These are phyloP conservation scores for Agrypnia vestita DNA, from an alignment of 1,140 invertebrate species.

Conservation along the genomic window DNA sequence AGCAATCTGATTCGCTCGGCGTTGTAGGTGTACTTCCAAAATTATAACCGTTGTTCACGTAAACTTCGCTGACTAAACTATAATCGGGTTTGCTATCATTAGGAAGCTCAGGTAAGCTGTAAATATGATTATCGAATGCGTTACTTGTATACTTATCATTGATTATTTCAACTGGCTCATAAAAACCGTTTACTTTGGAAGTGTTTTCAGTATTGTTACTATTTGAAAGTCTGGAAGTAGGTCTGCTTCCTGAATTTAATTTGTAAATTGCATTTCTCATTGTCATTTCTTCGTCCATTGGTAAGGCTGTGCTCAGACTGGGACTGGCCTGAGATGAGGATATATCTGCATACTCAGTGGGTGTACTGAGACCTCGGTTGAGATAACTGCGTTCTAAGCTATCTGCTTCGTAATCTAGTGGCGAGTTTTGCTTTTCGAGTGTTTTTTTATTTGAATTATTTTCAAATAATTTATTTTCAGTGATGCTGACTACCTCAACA, in stretches of 20 bases:
- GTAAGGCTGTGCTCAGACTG: slow-evolving; percentile 79
- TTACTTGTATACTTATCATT: background rate
- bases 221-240: slow-evolving; percentile 75
- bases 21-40: slow-evolving; percentile 76
- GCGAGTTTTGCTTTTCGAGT: slow-evolving; percentile 58
- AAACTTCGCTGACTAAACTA: slow-evolving; percentile 83
- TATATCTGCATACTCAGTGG: slow-evolving; percentile 77
- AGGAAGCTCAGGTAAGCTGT: slow-evolving; percentile 57
- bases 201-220: slow-evolving; percentile 67
- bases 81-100: slow-evolving; percentile 69
- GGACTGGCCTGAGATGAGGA: slow-evolving; percentile 81
- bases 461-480: slow-evolving; percentile 2
- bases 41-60: slow-evolving; percentile 84
- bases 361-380: slow-evolving; percentile 74
- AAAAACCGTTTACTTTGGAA: slow-evolving; percentile 67
- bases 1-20: slow-evolving; percentile 77
- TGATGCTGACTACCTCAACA: slow-evolving; percentile 6
- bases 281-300: slow-evolving; percentile 84
- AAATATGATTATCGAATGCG: slow-evolving; percentile 58
- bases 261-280: slow-evolving; percentile 82
- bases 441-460: slow-evolving; percentile 1
- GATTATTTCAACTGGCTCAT: slow-evolving; percentile 67
- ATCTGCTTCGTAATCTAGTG: slow-evolving; percentile 83
- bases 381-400: slow-evolving; percentile 80
- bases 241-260: slow-evolving; percentile 73